phyloP scores from a whole-genome alignment of 1,140 invertebrate genomes.

The Saccostrea cuccullata region DNA sequence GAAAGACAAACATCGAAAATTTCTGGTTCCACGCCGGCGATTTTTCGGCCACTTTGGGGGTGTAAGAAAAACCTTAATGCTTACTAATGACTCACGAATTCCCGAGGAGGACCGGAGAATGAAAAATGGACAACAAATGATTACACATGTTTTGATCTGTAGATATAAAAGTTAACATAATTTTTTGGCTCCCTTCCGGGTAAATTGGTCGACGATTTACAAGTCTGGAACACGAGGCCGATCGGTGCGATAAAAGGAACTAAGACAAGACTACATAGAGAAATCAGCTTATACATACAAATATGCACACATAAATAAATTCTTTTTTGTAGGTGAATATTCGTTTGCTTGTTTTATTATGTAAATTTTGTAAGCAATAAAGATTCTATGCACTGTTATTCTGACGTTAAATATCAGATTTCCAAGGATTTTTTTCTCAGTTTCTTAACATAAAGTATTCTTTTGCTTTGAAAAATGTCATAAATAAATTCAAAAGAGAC shows the following conservation, averaged over 20 bases:
- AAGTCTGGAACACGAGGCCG: neutral
- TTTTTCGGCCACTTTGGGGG: slow-evolving; percentile 16
- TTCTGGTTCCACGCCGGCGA: neutral
- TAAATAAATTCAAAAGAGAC: slow-evolving; percentile 18
- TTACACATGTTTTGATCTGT: slow-evolving; percentile 28
- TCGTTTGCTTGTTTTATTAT: slow-evolving; percentile 10
- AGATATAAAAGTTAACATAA: slow-evolving; percentile 23
- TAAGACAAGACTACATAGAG: neutral
- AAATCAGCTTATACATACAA: neutral
- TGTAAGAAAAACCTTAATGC: slow-evolving; percentile 1
- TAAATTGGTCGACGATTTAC: neutral
- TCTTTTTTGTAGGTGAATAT: neutral
- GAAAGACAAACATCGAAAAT: slow-evolving; percentile 7
- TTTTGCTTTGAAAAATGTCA: neutral
- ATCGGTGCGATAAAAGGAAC: slow-evolving; percentile 28
- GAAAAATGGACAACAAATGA: slow-evolving; percentile 31
- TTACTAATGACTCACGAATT: slow-evolving; percentile 21
- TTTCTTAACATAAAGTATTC: slow-evolving; percentile 3
- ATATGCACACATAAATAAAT: neutral
- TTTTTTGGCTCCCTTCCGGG: slow-evolving; percentile 27
- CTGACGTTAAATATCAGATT: neutral
- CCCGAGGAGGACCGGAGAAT: neutral
- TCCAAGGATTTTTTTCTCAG: neutral
- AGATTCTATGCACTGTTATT: slow-evolving; percentile 5
- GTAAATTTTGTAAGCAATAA: neutral